Percentiles rank a stretch among this genome's conserved stretches.
Conservation (phyloP, 2,888 invertebrate genomes). For the Drosophila longiperda region DNA sequence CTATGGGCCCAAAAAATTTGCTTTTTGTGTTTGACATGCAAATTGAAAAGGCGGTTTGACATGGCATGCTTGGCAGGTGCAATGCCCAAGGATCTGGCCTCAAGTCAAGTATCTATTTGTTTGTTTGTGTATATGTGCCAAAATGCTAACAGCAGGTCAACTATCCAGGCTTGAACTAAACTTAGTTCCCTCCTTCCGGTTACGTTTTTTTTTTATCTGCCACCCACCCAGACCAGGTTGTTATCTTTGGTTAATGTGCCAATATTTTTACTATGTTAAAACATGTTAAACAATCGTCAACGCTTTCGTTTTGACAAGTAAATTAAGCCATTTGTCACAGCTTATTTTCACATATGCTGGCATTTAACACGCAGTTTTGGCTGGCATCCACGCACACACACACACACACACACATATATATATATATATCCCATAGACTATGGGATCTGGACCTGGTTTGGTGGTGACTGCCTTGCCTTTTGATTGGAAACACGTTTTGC, state of each 20-base stretch:
- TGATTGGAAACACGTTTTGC: slow-evolving; percentile 68
- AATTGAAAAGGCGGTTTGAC: slow-evolving; percentile 65
- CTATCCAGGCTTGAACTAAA: slow-evolving; percentile 47
- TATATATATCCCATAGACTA: slow-evolving; percentile 1
- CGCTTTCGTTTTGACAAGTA: slow-evolving; percentile 73
- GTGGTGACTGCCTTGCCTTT: slow-evolving; percentile 64
- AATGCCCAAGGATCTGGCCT: slow-evolving; percentile 55
- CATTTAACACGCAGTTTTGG: slow-evolving; percentile 82
- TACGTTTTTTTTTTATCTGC: background rate
- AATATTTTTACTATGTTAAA: slow-evolving; percentile 74
- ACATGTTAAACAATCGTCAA: slow-evolving; percentile 62
- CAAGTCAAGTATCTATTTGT: slow-evolving; percentile 55
- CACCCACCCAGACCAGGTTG: slow-evolving; percentile 33
- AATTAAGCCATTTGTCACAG: slow-evolving; percentile 85
- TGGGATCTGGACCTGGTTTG: slow-evolving; percentile 23
- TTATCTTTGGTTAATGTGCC: slow-evolving; percentile 73
- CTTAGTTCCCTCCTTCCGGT: background rate
- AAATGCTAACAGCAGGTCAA: slow-evolving; percentile 81
- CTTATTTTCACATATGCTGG: slow-evolving; percentile 85
- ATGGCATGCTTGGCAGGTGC: slow-evolving; percentile 69
- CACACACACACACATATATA: background rate
- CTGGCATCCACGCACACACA: slow-evolving; percentile 2
- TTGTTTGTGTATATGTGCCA: slow-evolving; percentile 37
- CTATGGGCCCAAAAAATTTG: slow-evolving; percentile 58
- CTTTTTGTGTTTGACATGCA: slow-evolving; percentile 63